Evolutionary conservation across 2,797 vertebrate species (phyloP), one percentile per base, ranked within the genome.

Genomic region (Alfaro cultratus): DNA sequence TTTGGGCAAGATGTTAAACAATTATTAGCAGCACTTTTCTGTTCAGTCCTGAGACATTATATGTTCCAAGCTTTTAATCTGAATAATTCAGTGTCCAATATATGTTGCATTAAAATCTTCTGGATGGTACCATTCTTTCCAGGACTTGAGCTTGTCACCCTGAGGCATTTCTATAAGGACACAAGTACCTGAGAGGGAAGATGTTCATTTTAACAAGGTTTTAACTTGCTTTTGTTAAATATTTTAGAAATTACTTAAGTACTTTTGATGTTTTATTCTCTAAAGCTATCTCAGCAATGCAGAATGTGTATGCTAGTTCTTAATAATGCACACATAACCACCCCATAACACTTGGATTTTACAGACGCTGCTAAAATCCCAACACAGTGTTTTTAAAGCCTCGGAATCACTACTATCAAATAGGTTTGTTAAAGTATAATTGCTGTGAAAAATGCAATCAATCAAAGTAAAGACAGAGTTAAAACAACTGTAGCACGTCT

Each of bases 31-130:
- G 76, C 64, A 41, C 71, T 16, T 72, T 68, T 67, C 7, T 11
- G 73, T 85, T 87, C 39, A 83, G 62, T 73, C 78, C 39, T 64
- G 47, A 49, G 43, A 49, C 62, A 75, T 77, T n/a, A 71, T n/a
- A 74, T 31, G 46, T 73, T 83, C 55, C 57, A 75, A 55, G 76
- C 41, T 41, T 82, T 83, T 83, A 34, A 73, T 31, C 78, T 87
- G 34, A 73, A 88, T 84, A 87, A 87, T 91, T 93, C 77, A 92
- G 68, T n/a, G 39, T 67, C 81, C 74, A 79, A 87, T 91, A 73
- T 91, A 89, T 91, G 88, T 91, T 91, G 88, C 89, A 92, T 92
- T 91, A 92, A 86, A 88, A 87, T 86, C 84, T 85, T 86, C 84
- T 87, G 80, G 89, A 88, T 53, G 36, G 55, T 80, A 62, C 51